A percentile compares a stretch with the other conserved stretches of the same genome.
These are phyloP conservation scores for Pterocles burchelli DNA, from an alignment of 2,113 vertebrate species.

Conservation along the genomic window DNA sequence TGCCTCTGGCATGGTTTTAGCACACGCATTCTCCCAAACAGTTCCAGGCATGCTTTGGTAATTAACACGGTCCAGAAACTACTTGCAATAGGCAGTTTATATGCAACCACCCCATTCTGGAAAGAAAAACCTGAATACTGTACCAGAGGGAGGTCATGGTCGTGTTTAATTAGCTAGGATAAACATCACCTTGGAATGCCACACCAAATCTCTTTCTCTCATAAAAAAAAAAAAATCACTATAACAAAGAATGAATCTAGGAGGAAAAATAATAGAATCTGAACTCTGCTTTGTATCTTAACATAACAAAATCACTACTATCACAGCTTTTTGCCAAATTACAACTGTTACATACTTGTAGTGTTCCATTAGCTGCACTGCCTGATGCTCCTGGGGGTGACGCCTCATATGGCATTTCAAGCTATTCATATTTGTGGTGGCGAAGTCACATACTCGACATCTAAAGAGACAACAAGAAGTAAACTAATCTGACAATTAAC, in stretches of 20 bases:
- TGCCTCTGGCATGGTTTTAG: not conserved
- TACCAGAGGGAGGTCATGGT: not conserved
- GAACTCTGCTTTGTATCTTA: not conserved
- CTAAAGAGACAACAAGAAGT: conserved; percentile 59
- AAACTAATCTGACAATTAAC: conserved; percentile 1
- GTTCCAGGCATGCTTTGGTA: not conserved
- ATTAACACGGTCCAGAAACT: not conserved
- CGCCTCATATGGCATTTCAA: conserved; percentile 88
- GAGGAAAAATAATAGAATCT: not conserved
- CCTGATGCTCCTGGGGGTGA: conserved; percentile 87
- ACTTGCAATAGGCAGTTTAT: not conserved
- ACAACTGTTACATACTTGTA: conserved; percentile 77
- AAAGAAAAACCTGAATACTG: not conserved
- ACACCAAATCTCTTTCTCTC: not conserved
- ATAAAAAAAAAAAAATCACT: not conserved
- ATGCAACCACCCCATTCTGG: not conserved
- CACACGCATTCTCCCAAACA: not conserved
- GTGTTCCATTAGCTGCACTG: conserved; percentile 87
- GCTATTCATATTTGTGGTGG: conserved; percentile 90
- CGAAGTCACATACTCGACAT: conserved; percentile 87
- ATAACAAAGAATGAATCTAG: not conserved
- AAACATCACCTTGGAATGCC: not conserved
- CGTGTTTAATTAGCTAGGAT: not conserved
- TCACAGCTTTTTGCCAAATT: not conserved
- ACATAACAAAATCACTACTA: not conserved